Percentiles rank a stretch among this genome's conserved stretches.
phyloP scores from a whole-genome alignment of 1,140 invertebrate genomes.

The Sitophilus oryzae region DNA sequence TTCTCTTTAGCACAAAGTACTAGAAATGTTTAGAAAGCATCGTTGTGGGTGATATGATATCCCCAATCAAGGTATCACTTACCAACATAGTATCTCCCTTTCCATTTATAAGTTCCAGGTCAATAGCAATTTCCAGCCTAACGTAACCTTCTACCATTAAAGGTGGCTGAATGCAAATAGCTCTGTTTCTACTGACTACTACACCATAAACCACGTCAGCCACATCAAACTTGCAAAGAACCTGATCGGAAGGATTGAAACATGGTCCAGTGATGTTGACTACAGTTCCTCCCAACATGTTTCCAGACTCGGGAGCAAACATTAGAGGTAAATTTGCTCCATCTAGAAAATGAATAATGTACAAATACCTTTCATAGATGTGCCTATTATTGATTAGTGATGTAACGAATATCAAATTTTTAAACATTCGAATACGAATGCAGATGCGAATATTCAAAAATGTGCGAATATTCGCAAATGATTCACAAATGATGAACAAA shows the following conservation, averaged over 20 bases:
- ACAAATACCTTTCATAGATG: slow-evolving; percentile 3
- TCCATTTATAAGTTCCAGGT: slow-evolving; percentile 80
- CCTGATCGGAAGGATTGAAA: slow-evolving; percentile 63
- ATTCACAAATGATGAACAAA: slow-evolving; percentile 91
- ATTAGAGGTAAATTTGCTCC: slow-evolving; percentile 72
- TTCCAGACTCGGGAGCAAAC: slow-evolving; percentile 88
- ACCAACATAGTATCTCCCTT: slow-evolving; percentile 88
- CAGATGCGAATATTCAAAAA: too few species aligned
- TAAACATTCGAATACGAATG: slow-evolving; percentile 86
- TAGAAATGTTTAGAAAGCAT: background rate
- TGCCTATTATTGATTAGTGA: slow-evolving; percentile 3
- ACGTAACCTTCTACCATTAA: slow-evolving; percentile 89
- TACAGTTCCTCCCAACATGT: slow-evolving; percentile 90
- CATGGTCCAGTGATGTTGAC: slow-evolving; percentile 95
- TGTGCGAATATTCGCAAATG: too few species aligned
- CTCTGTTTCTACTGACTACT: slow-evolving; percentile 72
- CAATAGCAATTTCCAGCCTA: slow-evolving; percentile 78
- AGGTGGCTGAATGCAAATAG: slow-evolving; percentile 81
- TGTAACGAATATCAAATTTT: slow-evolving; percentile 80
- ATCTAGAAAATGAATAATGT: too few species aligned
- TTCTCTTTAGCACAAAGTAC: too few species aligned
- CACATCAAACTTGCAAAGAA: slow-evolving; percentile 74
- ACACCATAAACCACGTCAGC: slow-evolving; percentile 67
- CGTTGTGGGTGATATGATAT: background rate
- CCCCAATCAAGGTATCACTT: slow-evolving; percentile 42